These are phyloP conservation scores for Toxostoma redivivum DNA, from an alignment of 2,113 vertebrate genomes.

Conservation along the genomic window DNA sequence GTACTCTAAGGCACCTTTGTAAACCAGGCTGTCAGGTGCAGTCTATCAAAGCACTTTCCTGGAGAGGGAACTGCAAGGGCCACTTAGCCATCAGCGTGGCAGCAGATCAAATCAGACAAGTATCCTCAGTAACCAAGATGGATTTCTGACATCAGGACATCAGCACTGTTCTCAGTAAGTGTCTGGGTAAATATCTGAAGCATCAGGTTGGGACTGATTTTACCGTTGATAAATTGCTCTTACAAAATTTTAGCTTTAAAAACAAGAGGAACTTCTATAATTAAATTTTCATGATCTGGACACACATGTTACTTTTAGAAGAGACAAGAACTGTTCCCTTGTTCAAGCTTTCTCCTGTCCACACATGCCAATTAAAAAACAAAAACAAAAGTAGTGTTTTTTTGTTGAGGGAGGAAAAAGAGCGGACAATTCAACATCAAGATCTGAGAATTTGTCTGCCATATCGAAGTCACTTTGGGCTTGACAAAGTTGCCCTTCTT, in stretches of 20 bases:
- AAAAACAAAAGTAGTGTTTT: background rate
- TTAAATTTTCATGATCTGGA: background rate
- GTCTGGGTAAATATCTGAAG: background rate
- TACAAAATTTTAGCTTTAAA: background rate
- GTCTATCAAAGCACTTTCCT: background rate
- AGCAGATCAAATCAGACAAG: background rate
- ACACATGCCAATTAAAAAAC: background rate
- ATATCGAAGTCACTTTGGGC: background rate
- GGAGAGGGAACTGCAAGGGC: background rate
- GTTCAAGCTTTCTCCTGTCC: background rate
- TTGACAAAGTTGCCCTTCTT: constrained; percentile 17
- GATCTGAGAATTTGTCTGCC: background rate
- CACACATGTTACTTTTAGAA: background rate
- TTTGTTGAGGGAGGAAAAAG: background rate
- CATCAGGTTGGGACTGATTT: background rate
- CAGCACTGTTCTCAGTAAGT: background rate
- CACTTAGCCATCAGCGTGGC: background rate
- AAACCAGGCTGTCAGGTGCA: background rate
- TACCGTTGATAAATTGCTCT: background rate
- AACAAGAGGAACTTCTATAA: background rate
- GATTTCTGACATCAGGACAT: background rate
- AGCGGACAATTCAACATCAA: background rate
- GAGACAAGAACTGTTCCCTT: background rate
- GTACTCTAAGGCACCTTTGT: constrained; percentile 15
- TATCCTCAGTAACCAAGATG: background rate